These are phyloP conservation scores for Centropus unirufus DNA, from an alignment of 2,113 vertebrate species.

Conservation along the genomic window DNA sequence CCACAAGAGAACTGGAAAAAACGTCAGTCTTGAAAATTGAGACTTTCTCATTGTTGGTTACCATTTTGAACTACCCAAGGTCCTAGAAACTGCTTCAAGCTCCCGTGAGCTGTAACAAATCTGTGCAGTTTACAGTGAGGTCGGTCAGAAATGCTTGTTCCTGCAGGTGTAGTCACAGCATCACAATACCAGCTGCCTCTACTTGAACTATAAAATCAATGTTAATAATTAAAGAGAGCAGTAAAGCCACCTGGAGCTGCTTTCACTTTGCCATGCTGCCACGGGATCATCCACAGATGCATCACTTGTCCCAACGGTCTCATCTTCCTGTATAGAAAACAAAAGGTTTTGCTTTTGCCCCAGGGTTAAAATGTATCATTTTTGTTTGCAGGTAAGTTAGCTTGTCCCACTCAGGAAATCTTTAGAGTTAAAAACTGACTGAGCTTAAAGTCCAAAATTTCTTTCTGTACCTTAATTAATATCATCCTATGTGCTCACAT, in stretches of 20 bases:
- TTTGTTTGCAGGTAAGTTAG: not conserved
- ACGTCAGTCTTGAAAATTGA: not conserved
- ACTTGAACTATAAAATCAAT: not conserved
- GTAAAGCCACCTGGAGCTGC: conserved; percentile 88
- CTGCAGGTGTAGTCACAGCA: not conserved
- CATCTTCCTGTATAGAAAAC: conserved; percentile 76
- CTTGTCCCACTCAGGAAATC: not conserved
- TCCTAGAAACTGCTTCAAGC: not conserved
- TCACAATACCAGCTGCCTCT: not conserved
- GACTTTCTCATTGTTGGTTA: not conserved
- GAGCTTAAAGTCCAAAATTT: not conserved
- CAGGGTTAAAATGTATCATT: not conserved
- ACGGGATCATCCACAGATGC: conserved; percentile 87
- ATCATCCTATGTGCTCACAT: not conserved
- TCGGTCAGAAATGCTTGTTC: too few species aligned
- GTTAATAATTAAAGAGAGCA: not conserved
- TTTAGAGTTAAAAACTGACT: not conserved
- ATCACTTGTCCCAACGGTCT: conserved; percentile 85
- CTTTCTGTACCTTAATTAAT: not conserved
- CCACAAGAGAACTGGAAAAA: not conserved
- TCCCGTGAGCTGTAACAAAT: not conserved
- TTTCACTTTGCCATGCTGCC: conserved; percentile 92
- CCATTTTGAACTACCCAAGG: not conserved
- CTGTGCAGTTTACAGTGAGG: too few species aligned
- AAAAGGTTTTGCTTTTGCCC: not conserved